phyloP scores from a whole-genome alignment of 1,140 invertebrate species.

The Holcopasites calliopsidis region DNA sequence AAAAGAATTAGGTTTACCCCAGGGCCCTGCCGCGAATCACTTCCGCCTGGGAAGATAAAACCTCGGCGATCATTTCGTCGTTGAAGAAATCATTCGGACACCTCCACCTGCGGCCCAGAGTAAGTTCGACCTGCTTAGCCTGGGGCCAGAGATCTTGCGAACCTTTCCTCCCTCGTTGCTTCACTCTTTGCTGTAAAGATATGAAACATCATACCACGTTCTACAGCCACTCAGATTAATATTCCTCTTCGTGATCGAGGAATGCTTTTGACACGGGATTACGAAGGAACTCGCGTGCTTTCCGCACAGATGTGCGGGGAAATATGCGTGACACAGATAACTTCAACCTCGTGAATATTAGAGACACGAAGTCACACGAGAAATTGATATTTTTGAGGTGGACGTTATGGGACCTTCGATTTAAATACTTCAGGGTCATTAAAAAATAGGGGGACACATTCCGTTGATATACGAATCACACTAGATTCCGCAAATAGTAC shows the following conservation, averaged over 20 bases:
- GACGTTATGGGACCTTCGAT: background rate
- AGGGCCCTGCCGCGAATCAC: constrained; percentile 87
- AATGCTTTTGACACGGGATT: background rate
- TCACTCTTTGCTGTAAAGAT: constrained; percentile 66
- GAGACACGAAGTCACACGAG: background rate
- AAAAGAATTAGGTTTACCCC: constrained; percentile 81
- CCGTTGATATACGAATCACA: background rate
- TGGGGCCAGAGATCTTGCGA: constrained; percentile 77
- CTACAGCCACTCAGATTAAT: background rate
- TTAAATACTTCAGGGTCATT: background rate
- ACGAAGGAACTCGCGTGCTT: constrained; percentile 15
- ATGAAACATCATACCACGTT: constrained; percentile 9
- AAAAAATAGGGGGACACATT: no score
- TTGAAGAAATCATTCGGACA: constrained; percentile 88
- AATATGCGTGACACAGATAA: constrained; percentile 14
- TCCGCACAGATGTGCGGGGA: background rate
- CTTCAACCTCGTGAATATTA: background rate
- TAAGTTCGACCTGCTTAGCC: constrained; percentile 78
- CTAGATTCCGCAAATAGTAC: background rate
- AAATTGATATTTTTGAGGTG: background rate
- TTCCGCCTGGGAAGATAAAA: constrained; percentile 86
- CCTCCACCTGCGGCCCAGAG: constrained; percentile 85
- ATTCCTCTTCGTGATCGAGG: background rate
- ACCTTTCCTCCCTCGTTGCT: constrained; percentile 69
- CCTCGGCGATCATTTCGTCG: constrained; percentile 88